Evolutionary conservation across 2,888 invertebrate genomes (phyloP).

Genomic region (Cyclophora punctaria): DNA sequence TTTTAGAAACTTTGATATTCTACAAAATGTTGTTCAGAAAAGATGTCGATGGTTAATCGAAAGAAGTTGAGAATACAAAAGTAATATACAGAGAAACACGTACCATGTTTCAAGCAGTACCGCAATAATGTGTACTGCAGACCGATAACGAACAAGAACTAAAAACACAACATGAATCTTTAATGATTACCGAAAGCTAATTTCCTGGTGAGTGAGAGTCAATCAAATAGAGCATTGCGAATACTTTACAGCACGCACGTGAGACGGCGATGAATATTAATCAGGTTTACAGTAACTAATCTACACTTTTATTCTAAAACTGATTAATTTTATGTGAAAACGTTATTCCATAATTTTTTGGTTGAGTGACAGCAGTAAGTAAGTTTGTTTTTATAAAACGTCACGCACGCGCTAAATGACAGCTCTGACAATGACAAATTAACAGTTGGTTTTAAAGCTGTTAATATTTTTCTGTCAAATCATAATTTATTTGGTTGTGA

Average conservation of each 20-base stretch:
- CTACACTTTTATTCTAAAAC: no score
- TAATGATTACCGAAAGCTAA: constrained; percentile 34
- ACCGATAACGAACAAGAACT: constrained; percentile 34
- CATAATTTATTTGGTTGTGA: no score
- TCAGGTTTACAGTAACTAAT: neutral
- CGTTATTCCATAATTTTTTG: no score
- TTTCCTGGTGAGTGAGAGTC: constrained; percentile 21
- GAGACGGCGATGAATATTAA: neutral
- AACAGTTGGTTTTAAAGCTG: no score
- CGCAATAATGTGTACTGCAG: constrained; percentile 23
- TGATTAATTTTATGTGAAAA: no score
- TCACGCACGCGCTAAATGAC: no score
- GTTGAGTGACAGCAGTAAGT: no score
- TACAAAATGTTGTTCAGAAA: neutral
- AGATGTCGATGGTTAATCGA: constrained; percentile 2
- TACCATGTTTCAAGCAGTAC: constrained; percentile 39
- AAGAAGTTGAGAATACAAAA: constrained; percentile 7
- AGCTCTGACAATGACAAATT: no score
- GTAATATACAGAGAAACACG: constrained; percentile 23
- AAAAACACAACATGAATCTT: constrained; percentile 32
- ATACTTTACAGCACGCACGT: neutral
- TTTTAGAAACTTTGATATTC: constrained; percentile 31
- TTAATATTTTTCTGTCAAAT: no score
- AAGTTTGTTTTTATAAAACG: no score
- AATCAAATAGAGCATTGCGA: constrained; percentile 14